Evolutionary conservation across 2,113 vertebrate genomes (phyloP), one percentile per base, ranked within the genome.

Genomic region (Ciconia boyciana): DNA sequence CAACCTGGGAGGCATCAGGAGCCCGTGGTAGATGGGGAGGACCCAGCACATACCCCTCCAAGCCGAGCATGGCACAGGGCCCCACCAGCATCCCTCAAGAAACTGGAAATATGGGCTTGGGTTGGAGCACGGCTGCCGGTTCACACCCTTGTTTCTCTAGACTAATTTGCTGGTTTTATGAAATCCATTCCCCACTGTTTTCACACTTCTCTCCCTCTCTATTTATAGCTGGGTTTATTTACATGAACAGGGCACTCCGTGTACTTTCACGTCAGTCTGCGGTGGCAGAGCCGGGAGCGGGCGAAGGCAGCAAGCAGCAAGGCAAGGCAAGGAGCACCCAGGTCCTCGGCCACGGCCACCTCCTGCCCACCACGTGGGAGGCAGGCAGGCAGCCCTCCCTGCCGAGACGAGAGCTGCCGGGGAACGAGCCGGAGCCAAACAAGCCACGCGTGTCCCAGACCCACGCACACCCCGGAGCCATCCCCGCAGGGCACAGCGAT

Each of bases 151-250:
- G 93, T 94, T 97, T 96, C 95, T 97, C 94, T 84, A 95, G 95
- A 93, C 97, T 97, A 94, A 97, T 97, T 91, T 91, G 94, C 93
- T 87, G 87, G 90, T 72, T 95, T 94, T 88, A 84, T 91, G 87
- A 97, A 94, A 96, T 96, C 93, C 94, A 87, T 95, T 97, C 96
- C 95, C 95, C 93, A 71, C 97, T 96, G 97, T 87, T 97, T 97
- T 97, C 97, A 97, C 97, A 97, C 96, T 94, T 97, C 94, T 96
- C 96, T 96, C 96, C 95, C 70, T 96, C 92, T 95, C 96, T 97
- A 97, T 97, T 97, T 97, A 94, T 97, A 97, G 95, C 95, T 4
- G 46, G 84, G 89, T 94, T 96, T 97, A 95, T 94, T 87, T 94
- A 88, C 95, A 92, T 71, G 96, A 72, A 17, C 75, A 86, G 78